Conservation (phyloP, 2,888 invertebrate species). For the Cenopis cana region DNA sequence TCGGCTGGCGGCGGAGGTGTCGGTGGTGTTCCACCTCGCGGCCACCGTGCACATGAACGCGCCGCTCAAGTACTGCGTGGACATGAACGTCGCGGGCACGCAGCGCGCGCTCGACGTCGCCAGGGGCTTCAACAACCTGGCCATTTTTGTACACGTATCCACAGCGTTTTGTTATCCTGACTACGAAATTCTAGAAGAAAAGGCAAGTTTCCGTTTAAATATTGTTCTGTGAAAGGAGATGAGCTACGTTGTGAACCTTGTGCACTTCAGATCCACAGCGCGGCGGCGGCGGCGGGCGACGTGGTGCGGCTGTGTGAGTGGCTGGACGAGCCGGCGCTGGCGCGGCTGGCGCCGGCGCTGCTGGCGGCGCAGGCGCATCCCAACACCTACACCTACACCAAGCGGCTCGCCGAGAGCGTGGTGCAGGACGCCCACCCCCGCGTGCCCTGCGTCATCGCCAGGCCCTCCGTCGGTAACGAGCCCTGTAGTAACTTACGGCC, state of each 20-base stretch:
- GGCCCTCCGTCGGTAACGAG: conserved; percentile 97
- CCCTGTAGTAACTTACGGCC: too few relatives aligned
- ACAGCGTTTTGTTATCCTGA: conserved; percentile 99
- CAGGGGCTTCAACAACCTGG: conserved; percentile 89
- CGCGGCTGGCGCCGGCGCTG: conserved; percentile 87
- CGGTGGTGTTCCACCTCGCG: conserved; percentile 95
- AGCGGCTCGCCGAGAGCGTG: conserved; percentile 88
- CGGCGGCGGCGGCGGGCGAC: conserved; percentile 88
- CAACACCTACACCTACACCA: conserved; percentile 90
- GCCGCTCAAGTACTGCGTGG: conserved; percentile 92
- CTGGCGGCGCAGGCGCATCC: conserved; percentile 93
- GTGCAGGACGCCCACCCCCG: conserved; percentile 90
- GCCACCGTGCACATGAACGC: conserved; percentile 96
- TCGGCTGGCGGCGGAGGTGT: conserved; percentile 87
- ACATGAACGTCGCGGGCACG: conserved; percentile 96
- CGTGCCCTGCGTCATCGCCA: conserved; percentile 92
- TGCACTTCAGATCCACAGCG: conserved; percentile 86
- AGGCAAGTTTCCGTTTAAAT: conserved; percentile 53
- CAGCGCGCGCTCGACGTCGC: conserved; percentile 90
- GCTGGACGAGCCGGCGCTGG: conserved; percentile 88
- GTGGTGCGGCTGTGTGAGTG: conserved; percentile 89
- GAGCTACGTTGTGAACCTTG: too few relatives aligned
- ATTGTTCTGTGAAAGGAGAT: too few relatives aligned
- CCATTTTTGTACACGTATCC: conserved; percentile 93
- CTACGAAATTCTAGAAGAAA: conserved; percentile 78